Base-by-base conservation (phyloP, 2,797 vertebrate species). In the Gila robusta region DNA sequence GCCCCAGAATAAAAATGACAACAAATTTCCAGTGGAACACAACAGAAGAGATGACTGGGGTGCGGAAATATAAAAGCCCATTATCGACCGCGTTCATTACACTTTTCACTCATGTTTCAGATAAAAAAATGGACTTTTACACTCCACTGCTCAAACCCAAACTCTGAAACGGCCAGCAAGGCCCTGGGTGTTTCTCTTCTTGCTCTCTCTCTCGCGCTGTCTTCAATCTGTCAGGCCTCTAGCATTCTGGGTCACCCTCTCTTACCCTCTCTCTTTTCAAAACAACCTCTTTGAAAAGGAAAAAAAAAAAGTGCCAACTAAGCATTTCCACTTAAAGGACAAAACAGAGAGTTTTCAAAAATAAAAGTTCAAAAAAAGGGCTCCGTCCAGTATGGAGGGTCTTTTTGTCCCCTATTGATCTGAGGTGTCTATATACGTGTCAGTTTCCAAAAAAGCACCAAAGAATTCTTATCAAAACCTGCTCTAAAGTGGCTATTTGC, bases 91-190 rank as follows among this genome's bases (percentile, higher is more conserved):
- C 94, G 95, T 96, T 96, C 95, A 95, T 96, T 95, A 95, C 95
- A 95, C 96, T 95, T 94, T 96, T 97, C 95, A 96, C 95, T 96
- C 95, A 95, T 95, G 96, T 96, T 96, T 96, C 95, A 96, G 95
- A 96, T 95, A 94, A 94, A 94, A 96, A 96, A 97, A 96, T 94
- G 92, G 94, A 95, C 93, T 96, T 97, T 97, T 95, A 96, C 94
- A 94, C 96, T 96, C 87, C 56, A 91, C 93, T 94, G 94, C 91
- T 86, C 92, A 89, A 87, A 88, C 88, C 90, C 76, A 91, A 93
- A 92, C 92, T 94, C 93, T 91, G 90, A 71, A 91, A 89, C 86
- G 92, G 92, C 89, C 90, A 91, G 91, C 85, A 79, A 85, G 88
- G 91, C 92, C 91, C 76, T 89, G 90, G 86, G 91, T 92, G 91